Percentiles rank a stretch among this genome's conserved stretches.
phyloP scores from a whole-genome alignment of 2,113 vertebrate genomes.

The Odontesthes bonariensis region DNA sequence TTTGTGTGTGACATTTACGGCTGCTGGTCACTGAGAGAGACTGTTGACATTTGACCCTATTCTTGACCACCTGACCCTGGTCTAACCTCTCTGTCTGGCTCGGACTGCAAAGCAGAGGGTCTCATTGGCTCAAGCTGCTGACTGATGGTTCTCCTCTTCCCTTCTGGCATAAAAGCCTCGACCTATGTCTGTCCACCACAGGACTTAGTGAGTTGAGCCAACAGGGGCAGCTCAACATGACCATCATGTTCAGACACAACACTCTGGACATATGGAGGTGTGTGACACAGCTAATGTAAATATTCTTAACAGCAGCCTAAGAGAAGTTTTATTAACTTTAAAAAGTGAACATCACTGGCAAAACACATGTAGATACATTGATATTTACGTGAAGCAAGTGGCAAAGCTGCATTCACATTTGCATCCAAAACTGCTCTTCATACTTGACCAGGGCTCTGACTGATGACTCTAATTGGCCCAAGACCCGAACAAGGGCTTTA shows the following conservation, averaged over 20 bases:
- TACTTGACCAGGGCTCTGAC: conserved; percentile 50
- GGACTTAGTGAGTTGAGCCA: conserved; percentile 39
- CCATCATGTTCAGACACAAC: conserved; percentile 19
- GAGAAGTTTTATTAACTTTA: neutral
- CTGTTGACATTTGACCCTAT: conserved; percentile 66
- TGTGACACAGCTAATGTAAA: conserved; percentile 1
- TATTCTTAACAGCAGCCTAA: neutral
- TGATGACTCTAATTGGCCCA: conserved; percentile 69
- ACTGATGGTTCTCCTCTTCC: conserved; percentile 62
- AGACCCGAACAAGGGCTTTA: conserved; percentile 66
- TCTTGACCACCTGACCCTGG: conserved; percentile 63
- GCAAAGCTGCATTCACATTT: neutral
- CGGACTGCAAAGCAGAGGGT: conserved; percentile 68
- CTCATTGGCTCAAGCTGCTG: conserved; percentile 62
- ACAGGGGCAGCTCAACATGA: conserved; percentile 27
- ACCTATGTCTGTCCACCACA: conserved; percentile 50
- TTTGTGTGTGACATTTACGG: conserved; percentile 51
- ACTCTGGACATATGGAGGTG: neutral
- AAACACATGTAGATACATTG: neutral
- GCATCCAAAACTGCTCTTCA: conserved; percentile 8
- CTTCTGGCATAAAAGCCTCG: conserved; percentile 65
- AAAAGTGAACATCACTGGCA: neutral
- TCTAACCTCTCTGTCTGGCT: conserved; percentile 73
- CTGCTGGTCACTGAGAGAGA: conserved; percentile 61
- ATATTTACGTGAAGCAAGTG: conserved; percentile 10